A percentile compares a stretch with the other conserved stretches of the same genome.
Conservation (phyloP, 2,797 vertebrate genomes). For the Neomorphus geoffroyi region DNA sequence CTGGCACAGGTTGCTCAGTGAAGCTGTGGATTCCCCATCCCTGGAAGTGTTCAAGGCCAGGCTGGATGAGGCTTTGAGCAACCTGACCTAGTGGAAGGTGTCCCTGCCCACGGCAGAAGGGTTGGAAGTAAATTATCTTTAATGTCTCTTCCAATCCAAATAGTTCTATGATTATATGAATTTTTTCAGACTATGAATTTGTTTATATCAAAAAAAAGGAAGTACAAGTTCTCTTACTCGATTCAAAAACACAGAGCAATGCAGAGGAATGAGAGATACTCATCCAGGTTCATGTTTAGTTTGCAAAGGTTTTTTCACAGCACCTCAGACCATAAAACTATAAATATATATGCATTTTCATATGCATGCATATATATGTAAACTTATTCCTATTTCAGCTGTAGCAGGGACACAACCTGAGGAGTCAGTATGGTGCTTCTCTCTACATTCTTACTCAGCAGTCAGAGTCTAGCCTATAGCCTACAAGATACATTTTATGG, state of each 20-base stretch:
- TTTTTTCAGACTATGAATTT: neutral
- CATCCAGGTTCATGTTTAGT: neutral
- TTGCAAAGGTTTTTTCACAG: neutral
- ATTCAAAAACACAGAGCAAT: neutral
- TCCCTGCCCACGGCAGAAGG: no score
- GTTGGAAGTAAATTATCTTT: no score
- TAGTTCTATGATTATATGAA: no score
- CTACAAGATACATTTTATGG: neutral
- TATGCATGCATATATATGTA: neutral
- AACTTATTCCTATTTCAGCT: neutral
- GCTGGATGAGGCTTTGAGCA: no score
- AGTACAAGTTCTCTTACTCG: neutral
- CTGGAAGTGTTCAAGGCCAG: no score
- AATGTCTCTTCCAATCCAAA: no score
- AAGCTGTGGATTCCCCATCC: no score
- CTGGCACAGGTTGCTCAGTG: no score
- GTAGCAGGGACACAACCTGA: neutral
- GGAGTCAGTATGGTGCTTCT: neutral
- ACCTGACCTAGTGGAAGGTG: no score
- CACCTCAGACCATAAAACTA: rapidly evolving
- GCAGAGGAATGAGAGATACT: neutral
- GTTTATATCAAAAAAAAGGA: neutral
- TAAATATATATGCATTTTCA: neutral
- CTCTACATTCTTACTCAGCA: neutral
- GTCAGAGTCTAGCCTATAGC: neutral